phyloP scores from a whole-genome alignment of 2,113 vertebrate genomes.

The Channa argus region DNA sequence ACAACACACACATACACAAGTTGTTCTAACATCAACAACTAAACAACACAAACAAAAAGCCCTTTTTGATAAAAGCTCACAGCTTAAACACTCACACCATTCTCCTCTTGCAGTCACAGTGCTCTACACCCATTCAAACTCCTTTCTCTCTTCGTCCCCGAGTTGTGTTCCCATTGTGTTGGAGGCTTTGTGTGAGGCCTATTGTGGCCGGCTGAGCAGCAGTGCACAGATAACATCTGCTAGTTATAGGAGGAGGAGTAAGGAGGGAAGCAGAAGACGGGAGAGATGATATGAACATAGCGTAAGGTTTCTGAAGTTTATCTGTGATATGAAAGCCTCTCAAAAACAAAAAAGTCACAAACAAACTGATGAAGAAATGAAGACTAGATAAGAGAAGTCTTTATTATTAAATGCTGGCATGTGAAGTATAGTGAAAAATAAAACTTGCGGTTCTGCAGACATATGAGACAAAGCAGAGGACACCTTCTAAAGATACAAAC shows the following conservation, averaged over 20 bases:
- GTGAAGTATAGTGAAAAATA: neutral
- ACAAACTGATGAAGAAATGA: constrained; percentile 27
- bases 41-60: constrained; percentile 68
- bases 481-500: constrained; percentile 22
- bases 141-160: constrained; percentile 55
- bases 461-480: constrained; percentile 14
- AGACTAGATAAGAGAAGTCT: neutral
- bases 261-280: constrained; percentile 27
- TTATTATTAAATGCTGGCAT: constrained; percentile 10
- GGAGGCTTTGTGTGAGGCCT: constrained; percentile 71
- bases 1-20: constrained; percentile 22
- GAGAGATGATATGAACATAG: constrained; percentile 48
- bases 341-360: constrained; percentile 30
- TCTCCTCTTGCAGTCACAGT: constrained; percentile 44
- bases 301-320: constrained; percentile 46
- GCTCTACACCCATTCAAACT: constrained; percentile 61
- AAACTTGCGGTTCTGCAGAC: neutral
- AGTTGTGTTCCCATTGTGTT: constrained; percentile 61
- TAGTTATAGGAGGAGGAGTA: constrained; percentile 52
- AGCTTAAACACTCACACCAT: constrained; percentile 65
- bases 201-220: constrained; percentile 66
- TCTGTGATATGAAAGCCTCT: constrained; percentile 35
- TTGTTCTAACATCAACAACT: constrained; percentile 51
- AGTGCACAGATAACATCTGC: constrained; percentile 70
- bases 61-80: constrained; percentile 67